Conservation (phyloP, 2,888 invertebrate genomes). For the Pediacus dermestoides region DNA sequence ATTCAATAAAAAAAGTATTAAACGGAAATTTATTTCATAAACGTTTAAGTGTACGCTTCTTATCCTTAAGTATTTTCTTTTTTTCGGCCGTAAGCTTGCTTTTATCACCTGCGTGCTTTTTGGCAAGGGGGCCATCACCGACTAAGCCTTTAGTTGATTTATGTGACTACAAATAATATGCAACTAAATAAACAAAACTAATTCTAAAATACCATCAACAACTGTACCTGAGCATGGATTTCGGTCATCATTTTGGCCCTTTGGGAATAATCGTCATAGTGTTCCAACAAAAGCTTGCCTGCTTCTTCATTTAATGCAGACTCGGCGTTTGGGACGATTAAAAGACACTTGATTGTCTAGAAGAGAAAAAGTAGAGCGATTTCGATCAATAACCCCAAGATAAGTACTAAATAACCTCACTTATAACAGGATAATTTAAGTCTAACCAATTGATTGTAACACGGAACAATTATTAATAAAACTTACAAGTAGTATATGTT, state of each 20-base stretch:
- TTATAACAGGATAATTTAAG: too few relatives aligned
- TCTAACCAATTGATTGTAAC: too few relatives aligned
- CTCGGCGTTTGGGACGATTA: conserved; percentile 96
- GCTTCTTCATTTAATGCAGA: conserved; percentile 97
- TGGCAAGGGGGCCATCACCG: conserved; percentile 68
- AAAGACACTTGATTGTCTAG: conserved; percentile 87
- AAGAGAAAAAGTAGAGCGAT: conserved; percentile 34
- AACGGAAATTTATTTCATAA: conserved; percentile 59
- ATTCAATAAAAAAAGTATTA: conserved; percentile 16
- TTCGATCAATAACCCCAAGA: too few relatives aligned
- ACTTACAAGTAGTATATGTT: conserved; percentile 83
- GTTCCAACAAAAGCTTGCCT: conserved; percentile 86
- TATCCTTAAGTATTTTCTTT: conserved; percentile 74
- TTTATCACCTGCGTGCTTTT: conserved; percentile 82
- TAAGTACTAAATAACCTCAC: too few relatives aligned
- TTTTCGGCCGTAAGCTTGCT: conserved; percentile 65
- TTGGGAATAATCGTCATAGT: conserved; percentile 88
- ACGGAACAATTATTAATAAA: too few relatives aligned
- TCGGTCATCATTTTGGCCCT: conserved; percentile 89
- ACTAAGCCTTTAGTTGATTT: conserved; percentile 53
- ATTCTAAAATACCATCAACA: conserved; percentile 3
- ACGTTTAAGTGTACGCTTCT: conserved; percentile 80
- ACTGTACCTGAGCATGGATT: conserved; percentile 73
- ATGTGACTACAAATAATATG: conserved; percentile 42
- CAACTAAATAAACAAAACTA: background rate